Base-by-base conservation (phyloP, 1,140 invertebrate genomes). In the Tachypleus tridentatus region DNA sequence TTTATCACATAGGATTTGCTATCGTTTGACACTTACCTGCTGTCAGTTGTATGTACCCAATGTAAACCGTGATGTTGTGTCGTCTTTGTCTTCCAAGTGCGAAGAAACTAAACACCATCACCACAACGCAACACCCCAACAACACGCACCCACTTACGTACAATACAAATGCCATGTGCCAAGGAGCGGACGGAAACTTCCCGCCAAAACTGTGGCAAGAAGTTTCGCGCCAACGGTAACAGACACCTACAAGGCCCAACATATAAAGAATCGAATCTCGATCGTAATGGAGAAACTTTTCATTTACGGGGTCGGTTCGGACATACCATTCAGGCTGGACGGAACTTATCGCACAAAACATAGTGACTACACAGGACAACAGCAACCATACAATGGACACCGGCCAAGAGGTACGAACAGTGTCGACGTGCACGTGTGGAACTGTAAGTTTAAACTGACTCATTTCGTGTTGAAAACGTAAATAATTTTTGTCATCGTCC, bases 121-220 rank as follows among this genome's bases (percentile, higher is more conserved):
- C 4, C 7, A 67, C 7, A 49, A 51, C 58, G n/a, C 62, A 58
- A 48, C 58, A 67, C 4, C 58, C 60, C 50, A 63, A 60, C 4
- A 67, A 51, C 2, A 67, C 62, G n/a, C 66, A 67, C 4, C 66
- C 66, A 9, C 58, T 57, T 4, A 62, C 66, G 52, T 67, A 67
- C 56, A 67, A 10, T 3, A 67, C n/a, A 8, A 62, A 67, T 4
- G 66, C 61, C 0, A 54, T 62, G 11, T 67, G 66, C 66, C 66
- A 67, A 5, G 62, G 51, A 9, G 7, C n/a, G 3, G 66, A 67
- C 5, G 66, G 66, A 57, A 67, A 67, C 4, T 59, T 58, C 4
- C 58, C 53, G 5, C 52, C 54, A 9, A 67, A 67, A 3, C 59
- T 51, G 10, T 67, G 66, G 49, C 66, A 67, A 8, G 57, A 62